Percentiles rank a stretch among this genome's conserved stretches.
Evolutionary conservation across 2,888 invertebrate genomes (phyloP).

Genomic region (Theodoxus fluviatilis): DNA sequence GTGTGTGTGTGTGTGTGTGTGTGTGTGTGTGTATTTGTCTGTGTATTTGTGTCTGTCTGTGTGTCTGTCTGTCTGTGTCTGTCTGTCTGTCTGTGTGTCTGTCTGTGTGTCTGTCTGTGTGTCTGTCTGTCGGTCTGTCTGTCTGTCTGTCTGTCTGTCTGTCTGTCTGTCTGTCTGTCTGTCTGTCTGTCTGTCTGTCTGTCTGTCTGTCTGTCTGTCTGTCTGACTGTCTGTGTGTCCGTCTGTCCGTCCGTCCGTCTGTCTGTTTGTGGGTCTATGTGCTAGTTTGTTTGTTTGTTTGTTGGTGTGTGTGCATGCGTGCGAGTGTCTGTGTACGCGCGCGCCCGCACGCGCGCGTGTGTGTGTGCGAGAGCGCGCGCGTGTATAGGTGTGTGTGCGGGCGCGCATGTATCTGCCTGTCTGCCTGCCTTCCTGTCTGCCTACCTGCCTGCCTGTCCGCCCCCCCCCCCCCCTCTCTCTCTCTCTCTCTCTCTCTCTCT

Average conservation of each 20-base stretch:
- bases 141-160: neutral
- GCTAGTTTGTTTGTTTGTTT: neutral
- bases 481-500: neutral
- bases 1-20: neutral
- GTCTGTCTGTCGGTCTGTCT: neutral
- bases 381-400: neutral
- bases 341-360: neutral
- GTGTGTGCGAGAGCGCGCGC: neutral
- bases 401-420: neutral
- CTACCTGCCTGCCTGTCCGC: neutral
- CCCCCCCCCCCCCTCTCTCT: neutral
- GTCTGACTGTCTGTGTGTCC: neutral
- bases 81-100: too few species aligned
- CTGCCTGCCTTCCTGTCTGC: neutral
- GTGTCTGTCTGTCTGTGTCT: too few species aligned
- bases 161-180: neutral
- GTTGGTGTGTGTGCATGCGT: neutral
- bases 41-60: too few species aligned
- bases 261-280: neutral
- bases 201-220: neutral
- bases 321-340: neutral
- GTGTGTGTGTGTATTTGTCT: neutral
- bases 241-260: neutral
- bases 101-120: too few species aligned
- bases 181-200: neutral